Base-by-base conservation (phyloP, 2,113 vertebrate genomes). In the Rhabdornis inornatus region DNA sequence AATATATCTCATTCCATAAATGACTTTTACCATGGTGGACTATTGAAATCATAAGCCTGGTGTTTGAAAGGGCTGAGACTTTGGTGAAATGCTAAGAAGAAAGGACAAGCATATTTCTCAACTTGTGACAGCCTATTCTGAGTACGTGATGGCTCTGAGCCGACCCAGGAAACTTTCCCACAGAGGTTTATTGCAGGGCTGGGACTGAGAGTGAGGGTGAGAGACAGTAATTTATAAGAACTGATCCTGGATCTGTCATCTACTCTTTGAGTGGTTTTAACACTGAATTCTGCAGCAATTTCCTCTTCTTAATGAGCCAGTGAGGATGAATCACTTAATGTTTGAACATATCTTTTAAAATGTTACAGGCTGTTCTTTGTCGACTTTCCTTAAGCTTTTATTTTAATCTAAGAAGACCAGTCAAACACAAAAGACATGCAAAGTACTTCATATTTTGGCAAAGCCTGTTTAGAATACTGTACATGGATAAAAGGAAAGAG, bases 301-400 rank as follows among this genome's bases (percentile, higher is more conserved):
- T 97, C 94, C 90, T 88, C 83, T 80, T 94, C 88, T 90, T 96
- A 96, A 95, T 92, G 90, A 95, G 92, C 90, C 90, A 94, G 69
- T 33, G 15, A 96, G 92, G 68, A 90, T 94, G 86, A 96, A 92
- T 96, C 88, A 93, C 85, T 94, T 96, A 96, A 93, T 90, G 90
- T 94, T 88, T 90, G 91, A 94, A 94, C 74, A 35, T 93, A 92
- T 87, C 92, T 90, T 86, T 78, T 82, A 89, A 95, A 96, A 96
- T 88, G 88, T 94, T 96, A 90, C 79, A 90, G 88, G 60, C 88
- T 95, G 85, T 90, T 96, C 92, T 86, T 95, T 85, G 72, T 94
- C 93, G 57, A 87, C 76, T 95, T 95, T 92, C 88, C 71, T 93
- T 94, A 83, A 86, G 76, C 56, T 90, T 95, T 96, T 97, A 86